These are phyloP conservation scores for Oceanodroma leucorhoa DNA, from an alignment of 2,797 vertebrate species.

Conservation along the genomic window DNA sequence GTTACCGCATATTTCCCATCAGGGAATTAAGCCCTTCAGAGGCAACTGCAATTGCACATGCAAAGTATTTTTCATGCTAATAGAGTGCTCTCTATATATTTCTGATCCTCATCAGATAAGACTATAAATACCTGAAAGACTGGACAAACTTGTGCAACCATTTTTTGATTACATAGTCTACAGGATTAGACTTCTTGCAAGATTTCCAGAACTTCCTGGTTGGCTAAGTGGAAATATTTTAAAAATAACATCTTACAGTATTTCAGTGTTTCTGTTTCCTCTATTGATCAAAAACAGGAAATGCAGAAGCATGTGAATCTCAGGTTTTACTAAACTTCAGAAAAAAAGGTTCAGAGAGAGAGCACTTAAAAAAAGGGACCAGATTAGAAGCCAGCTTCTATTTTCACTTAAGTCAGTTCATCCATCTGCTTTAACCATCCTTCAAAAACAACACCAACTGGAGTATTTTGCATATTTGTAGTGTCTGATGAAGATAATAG, in stretches of 20 bases:
- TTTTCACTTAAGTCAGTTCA: constrained; percentile 22
- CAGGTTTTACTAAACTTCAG: constrained; percentile 14
- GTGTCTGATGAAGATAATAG: background rate
- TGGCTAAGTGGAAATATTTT: constrained; percentile 59
- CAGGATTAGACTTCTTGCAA: constrained; percentile 54
- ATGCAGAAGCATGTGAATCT: constrained; percentile 65
- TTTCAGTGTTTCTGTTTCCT: constrained; percentile 73
- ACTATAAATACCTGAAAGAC: constrained; percentile 36
- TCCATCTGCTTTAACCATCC: background rate
- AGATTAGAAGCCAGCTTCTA: constrained; percentile 25
- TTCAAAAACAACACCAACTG: background rate
- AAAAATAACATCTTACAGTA: constrained; percentile 71
- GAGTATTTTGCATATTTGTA: constrained; percentile 36
- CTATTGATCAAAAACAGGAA: constrained; percentile 72
- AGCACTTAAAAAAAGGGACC: background rate
- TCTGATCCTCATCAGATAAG: background rate
- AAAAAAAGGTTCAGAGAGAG: constrained; percentile 13
- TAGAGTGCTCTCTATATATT: background rate
- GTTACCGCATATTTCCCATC: background rate
- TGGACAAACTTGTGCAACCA: background rate
- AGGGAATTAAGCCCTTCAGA: background rate
- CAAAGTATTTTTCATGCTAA: background rate
- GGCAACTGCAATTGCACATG: background rate
- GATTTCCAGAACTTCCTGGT: constrained; percentile 73
- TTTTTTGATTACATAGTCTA: constrained; percentile 28